phyloP scores from a whole-genome alignment of 2,888 invertebrate genomes.

The Heliconius charithonia region DNA sequence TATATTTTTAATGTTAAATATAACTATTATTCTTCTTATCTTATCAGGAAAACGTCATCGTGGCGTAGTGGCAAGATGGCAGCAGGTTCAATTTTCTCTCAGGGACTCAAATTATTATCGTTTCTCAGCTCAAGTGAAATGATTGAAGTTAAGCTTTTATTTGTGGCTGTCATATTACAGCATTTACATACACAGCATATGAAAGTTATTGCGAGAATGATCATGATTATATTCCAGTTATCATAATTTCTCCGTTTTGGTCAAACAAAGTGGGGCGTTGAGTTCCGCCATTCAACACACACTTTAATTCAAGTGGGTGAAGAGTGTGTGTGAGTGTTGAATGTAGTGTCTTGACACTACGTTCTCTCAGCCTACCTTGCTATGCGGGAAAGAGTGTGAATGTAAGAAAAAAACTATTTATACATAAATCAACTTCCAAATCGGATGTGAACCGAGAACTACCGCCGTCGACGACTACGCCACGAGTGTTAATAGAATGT shows the following conservation, averaged over 20 bases:
- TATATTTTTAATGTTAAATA: background rate
- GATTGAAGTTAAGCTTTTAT: no score
- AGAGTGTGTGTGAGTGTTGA: no score
- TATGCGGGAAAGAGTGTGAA: no score
- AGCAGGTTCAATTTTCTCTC: background rate
- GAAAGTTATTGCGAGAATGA: background rate
- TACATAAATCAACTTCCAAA: background rate
- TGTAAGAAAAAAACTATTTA: background rate
- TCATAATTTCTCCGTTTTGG: background rate
- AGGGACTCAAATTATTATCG: no score
- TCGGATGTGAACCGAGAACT: background rate
- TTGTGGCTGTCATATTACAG: no score
- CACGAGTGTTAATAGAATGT: background rate
- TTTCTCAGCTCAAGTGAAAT: no score
- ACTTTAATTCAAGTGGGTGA: background rate
- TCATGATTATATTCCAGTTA: background rate
- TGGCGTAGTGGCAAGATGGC: background rate
- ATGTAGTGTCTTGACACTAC: background rate
- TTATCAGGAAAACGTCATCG: background rate
- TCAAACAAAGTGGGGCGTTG: background rate
- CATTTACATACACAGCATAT: no score
- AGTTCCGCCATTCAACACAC: background rate
- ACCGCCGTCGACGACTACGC: background rate
- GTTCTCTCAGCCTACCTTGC: no score
- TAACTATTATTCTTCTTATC: no score